Conservation (phyloP, 2,888 invertebrate genomes). For the Orthosia gothica region DNA sequence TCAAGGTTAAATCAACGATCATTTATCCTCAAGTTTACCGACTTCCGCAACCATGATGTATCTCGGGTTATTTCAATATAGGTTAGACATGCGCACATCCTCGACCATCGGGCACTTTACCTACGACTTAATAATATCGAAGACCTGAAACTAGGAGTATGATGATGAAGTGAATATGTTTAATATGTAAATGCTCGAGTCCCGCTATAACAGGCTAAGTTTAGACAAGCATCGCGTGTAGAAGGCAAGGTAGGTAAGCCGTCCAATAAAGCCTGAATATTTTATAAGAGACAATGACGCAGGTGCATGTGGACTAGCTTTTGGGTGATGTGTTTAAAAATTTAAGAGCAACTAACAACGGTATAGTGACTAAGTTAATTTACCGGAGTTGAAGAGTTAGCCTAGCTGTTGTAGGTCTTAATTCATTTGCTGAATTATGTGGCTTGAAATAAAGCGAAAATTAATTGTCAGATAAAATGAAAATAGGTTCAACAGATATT, state of each 20-base stretch:
- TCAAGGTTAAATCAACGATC: constrained; percentile 56
- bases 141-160: constrained; percentile 13
- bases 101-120: constrained; percentile 27
- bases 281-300: constrained; percentile 59
- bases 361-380: neutral
- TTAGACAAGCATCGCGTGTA: constrained; percentile 55
- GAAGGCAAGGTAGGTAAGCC: constrained; percentile 33
- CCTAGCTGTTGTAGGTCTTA: neutral
- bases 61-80: constrained; percentile 47
- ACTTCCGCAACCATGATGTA: constrained; percentile 53
- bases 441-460: neutral
- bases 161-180: constrained; percentile 43
- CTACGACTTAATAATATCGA: constrained; percentile 13
- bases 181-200: constrained; percentile 52
- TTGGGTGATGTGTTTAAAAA: constrained; percentile 10
- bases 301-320: constrained; percentile 48
- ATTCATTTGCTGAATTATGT: neutral
- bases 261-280: constrained; percentile 64
- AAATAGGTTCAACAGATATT: neutral
- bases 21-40: constrained; percentile 57
- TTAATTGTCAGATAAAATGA: neutral
- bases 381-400: neutral
- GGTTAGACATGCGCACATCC: constrained; percentile 55
- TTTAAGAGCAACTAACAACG: constrained; percentile 5
- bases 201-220: constrained; percentile 53